Evolutionary conservation across 1,140 invertebrate species (phyloP), one percentile per base, ranked within the genome.

Genomic region (Procambarus virginalis): DNA sequence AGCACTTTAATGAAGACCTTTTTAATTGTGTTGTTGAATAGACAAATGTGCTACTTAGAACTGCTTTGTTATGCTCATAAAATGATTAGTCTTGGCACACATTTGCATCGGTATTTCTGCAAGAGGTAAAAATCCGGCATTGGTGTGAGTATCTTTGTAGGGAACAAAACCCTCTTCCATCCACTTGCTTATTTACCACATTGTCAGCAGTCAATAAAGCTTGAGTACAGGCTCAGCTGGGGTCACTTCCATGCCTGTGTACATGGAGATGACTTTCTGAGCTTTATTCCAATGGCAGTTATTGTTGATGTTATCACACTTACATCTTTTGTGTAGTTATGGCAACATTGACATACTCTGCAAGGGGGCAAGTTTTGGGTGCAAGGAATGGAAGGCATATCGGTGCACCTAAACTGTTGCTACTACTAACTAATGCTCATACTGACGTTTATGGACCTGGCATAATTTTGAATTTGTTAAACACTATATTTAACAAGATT

Each of bases 341-440:
- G 80, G 80, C 80, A 82, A 64, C 48, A 64, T 68, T 82, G 80
- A 82, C 51, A 34, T 68, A 68, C 64, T 68, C 58, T 82, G 79
- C 60, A 51, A 81, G 20, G 49, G 34, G 51, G 58, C 22, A 81
- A 81, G 79, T 51, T 55, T 81, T 81, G 34, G 80, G 80, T 45
- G 80, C 64, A 68, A 82, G 49, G 49, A 82, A 82, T 82, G 80
- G 80, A 82, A 82, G 58, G 80, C 80, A 68, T 82, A 82, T 82
- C 80, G 46, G 55, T 64, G 80, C 58, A 34, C 58, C 34, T 55
- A 81, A 81, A 81, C 68, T 70, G 22, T 22, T 70, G 68, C 68
- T 70, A n/a, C 17, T 70, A 70, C 4, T 20, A n/a, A 17, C 68
- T 70, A 0, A 17, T 70, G 68, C n/a, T 70, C n/a, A 70, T 34